Evolutionary conservation across 1,140 invertebrate species (phyloP), one percentile per base, ranked within the genome.

Genomic region (Homalodisca vitripennis): DNA sequence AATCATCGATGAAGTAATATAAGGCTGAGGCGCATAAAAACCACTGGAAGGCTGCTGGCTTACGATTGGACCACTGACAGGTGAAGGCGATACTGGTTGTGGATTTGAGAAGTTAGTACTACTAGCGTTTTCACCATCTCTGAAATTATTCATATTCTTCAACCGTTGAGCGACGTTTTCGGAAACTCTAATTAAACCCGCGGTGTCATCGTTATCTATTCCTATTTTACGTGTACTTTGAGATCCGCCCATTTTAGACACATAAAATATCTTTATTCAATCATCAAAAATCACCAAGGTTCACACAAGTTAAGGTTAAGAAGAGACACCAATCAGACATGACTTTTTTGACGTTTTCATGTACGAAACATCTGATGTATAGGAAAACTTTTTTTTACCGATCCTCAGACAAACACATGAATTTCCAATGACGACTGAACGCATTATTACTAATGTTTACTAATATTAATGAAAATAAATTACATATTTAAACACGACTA

Each of bases 211-310:
- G 47, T 66, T 66, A 26, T 66, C 63, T 24, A 66, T 47, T 26
- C 20, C n/a, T 47, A 66, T 47, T 66, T 66, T 66, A 30, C 63
- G 27, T 3, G 41, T 27, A 31, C 63, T 66, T 46, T 66, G 63
- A 47, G 17, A n/a, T 2, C 63, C 32, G 10, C 63, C 63, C 63
- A 66, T 66, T n/a, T n/a, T n/a, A n/a, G n/a, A n/a, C n/a, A n/a
- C n/a, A n/a, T n/a, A n/a, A n/a, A n/a, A n/a, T n/a, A n/a, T n/a
- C n/a, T n/a, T n/a, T n/a, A n/a, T n/a, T n/a, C n/a, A n/a, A n/a
- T n/a, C n/a, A n/a, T n/a, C n/a, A n/a, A n/a, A n/a, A n/a, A n/a
- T n/a, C n/a, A n/a, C n/a, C n/a, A n/a, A n/a, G n/a, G n/a, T n/a
- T n/a, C n/a, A n/a, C n/a, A n/a, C n/a, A n/a, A n/a, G n/a, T n/a